phyloP scores from a whole-genome alignment of 2,888 invertebrate species.

The Blastobasis lacticolella region DNA sequence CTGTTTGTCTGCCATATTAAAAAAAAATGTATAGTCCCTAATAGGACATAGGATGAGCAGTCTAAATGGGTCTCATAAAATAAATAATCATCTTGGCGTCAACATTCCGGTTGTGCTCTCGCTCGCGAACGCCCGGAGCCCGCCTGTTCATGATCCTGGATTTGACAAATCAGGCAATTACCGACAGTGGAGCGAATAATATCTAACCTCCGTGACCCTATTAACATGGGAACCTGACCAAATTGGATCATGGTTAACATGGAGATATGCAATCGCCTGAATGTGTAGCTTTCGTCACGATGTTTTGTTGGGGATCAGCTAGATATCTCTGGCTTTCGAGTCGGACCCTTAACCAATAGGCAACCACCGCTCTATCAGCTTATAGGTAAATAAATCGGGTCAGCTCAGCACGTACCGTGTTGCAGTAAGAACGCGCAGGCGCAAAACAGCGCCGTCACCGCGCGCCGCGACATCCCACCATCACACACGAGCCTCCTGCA shows the following conservation, averaged over 20 bases:
- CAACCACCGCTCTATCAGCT: neutral
- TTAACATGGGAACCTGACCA: neutral
- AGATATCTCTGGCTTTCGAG: neutral
- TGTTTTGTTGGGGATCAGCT: neutral
- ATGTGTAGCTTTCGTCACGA: neutral
- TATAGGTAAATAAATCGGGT: neutral
- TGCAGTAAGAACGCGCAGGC: conserved; percentile 52
- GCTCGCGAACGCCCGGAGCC: no score
- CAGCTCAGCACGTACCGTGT: conserved; percentile 32
- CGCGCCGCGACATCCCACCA: conserved; percentile 54
- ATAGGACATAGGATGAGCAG: no score
- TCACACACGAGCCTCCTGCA: conserved; percentile 55
- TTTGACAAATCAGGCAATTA: neutral
- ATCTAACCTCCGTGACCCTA: neutral
- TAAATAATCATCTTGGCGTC: no score
- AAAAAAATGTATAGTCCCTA: no score
- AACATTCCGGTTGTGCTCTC: no score
- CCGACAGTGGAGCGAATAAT: neutral
- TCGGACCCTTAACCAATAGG: neutral
- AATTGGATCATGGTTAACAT: neutral
- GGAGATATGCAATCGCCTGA: neutral
- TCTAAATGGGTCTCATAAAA: no score
- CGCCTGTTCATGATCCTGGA: no score
- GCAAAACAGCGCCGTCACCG: conserved; percentile 62
- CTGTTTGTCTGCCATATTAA: no score